Conservation (phyloP, 2,888 invertebrate species). For the Nemotelus pantherinus region DNA sequence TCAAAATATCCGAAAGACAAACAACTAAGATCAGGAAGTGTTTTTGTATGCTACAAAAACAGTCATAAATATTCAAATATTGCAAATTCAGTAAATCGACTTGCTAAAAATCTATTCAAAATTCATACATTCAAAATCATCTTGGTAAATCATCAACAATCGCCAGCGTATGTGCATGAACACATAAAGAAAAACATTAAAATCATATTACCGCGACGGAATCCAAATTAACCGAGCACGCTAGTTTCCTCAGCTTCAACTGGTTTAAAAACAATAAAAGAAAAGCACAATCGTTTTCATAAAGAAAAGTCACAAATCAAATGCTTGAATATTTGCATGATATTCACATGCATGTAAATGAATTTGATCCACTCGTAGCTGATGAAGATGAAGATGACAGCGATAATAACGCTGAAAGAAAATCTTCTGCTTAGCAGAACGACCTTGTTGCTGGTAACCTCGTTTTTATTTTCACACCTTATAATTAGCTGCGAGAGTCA, state of each 20-base stretch:
- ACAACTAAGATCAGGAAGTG: too few species aligned
- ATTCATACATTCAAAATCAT: too few species aligned
- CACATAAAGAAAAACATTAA: slow-evolving; percentile 28
- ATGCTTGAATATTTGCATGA: background rate
- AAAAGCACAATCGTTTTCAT: background rate
- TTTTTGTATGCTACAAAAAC: too few species aligned
- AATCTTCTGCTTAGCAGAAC: slow-evolving; percentile 16
- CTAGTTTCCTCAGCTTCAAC: background rate
- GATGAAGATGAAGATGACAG: background rate
- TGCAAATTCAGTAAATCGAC: too few species aligned
- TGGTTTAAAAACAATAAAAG: slow-evolving; percentile 5
- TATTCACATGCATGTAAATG: background rate
- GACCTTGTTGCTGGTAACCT: slow-evolving; percentile 44
- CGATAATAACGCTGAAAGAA: slow-evolving; percentile 15
- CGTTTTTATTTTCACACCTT: slow-evolving; percentile 44
- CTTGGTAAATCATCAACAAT: too few species aligned
- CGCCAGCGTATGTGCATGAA: background rate
- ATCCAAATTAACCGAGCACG: background rate
- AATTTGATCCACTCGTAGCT: background rate
- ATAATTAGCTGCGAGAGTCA: slow-evolving; percentile 35
- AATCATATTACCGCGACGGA: slow-evolving; percentile 35
- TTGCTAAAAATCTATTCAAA: too few species aligned
- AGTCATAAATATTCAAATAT: too few species aligned
- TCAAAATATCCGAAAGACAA: too few species aligned
- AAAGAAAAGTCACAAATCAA: background rate